Percentiles rank a stretch among this genome's conserved stretches.
phyloP scores from a whole-genome alignment of 2,797 vertebrate genomes.

The Erethizon dorsatum region DNA sequence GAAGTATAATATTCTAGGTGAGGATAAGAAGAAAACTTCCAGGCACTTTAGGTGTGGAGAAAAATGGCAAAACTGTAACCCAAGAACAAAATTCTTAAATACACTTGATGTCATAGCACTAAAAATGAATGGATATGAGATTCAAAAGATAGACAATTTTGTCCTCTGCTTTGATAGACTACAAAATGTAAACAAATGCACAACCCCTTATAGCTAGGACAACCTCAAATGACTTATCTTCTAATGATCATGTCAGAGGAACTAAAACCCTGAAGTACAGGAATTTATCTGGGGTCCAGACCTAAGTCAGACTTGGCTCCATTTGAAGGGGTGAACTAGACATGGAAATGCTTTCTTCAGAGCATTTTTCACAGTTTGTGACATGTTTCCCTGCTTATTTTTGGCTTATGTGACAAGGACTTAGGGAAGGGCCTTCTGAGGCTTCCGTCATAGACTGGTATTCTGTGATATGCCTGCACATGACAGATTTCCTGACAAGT shows the following conservation, averaged over 20 bases:
- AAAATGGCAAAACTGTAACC: not conserved
- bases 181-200: not conserved
- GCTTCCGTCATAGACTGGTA: not conserved
- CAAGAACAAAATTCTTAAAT: not conserved
- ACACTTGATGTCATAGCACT: not conserved
- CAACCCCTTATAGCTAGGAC: not conserved
- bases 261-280: not conserved
- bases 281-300: not conserved
- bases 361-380: constrained; percentile 39
- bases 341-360: not conserved
- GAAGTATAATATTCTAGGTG: not conserved
- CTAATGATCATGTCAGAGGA: not conserved
- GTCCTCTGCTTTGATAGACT: not conserved
- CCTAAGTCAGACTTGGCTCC: not conserved
- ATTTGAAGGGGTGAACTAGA: not conserved
- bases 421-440: not conserved
- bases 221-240: not conserved
- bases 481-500: constrained; percentile 54
- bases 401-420: constrained; percentile 6
- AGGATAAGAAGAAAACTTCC: not conserved
- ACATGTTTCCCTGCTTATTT: constrained; percentile 5
- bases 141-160: not conserved
- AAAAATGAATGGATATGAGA: not conserved
- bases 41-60: not conserved
- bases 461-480: not conserved